Conservation (phyloP, 2,113 vertebrate species). For the Grammatotria lemairii region DNA sequence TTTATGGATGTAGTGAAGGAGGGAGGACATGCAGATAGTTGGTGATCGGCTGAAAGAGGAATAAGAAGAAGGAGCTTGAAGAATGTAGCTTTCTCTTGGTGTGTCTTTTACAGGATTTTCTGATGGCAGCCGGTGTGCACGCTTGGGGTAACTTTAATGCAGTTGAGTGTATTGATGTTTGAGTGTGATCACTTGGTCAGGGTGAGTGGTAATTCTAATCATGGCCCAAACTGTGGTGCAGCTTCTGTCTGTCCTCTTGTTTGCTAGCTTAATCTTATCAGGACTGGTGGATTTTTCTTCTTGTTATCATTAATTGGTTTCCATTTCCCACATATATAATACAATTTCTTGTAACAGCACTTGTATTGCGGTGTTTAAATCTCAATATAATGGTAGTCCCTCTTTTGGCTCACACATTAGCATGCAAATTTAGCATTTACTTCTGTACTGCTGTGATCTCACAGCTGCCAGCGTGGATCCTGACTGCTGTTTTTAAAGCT, state of each 20-base stretch:
- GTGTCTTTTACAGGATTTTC: neutral
- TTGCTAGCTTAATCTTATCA: neutral
- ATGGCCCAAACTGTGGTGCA: neutral
- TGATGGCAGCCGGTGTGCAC: neutral
- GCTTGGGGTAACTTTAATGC: neutral
- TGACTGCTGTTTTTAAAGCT: neutral
- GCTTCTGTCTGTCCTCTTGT: neutral
- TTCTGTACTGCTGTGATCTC: neutral
- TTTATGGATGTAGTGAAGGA: neutral
- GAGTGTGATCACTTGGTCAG: neutral
- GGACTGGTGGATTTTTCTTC: neutral
- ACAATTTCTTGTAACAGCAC: neutral
- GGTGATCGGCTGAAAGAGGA: accelerated
- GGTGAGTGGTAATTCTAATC: neutral
- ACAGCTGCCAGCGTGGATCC: neutral
- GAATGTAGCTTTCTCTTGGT: neutral
- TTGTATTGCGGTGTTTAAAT: accelerated
- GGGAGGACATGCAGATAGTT: neutral
- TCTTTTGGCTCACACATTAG: neutral
- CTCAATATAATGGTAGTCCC: neutral
- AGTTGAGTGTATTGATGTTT: neutral
- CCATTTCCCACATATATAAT: neutral
- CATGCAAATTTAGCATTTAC: neutral
- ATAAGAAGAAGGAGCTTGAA: neutral
- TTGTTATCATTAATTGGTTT: neutral